Evolutionary conservation across 2,888 invertebrate species (phyloP), one percentile per base, ranked within the genome.

Genomic region (Orchesellides sinensis): DNA sequence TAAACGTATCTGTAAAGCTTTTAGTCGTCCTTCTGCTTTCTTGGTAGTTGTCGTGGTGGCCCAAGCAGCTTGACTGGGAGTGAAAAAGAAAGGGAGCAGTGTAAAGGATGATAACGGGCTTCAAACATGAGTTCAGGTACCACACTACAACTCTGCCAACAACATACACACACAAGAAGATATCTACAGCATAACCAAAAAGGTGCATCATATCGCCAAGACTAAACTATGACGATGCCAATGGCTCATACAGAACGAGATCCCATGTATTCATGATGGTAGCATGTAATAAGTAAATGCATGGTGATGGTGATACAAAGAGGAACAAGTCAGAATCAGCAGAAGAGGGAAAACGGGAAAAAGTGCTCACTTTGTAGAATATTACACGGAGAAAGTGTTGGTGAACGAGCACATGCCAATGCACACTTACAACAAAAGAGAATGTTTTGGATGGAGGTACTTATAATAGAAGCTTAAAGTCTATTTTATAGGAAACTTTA

Each of bases 121-220:
- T 70, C 70, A 70, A 54, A 77, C 69, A 69, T 56, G 77, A 65
- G 77, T 69, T 68, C 77, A 77, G 77, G 77, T 77, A 77, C 77
- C 77, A 32, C 77, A 77, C 47, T 68, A 77, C 68, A 77, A 59
- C 59, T 59, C 17, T 32, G 29, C 59, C 59, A 59, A 59, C 59
- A 29, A 56, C 56, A n/a, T 21, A 8, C 23, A 23, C 56, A n/a
- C n/a, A 47, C 47, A 47, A n/a, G n/a, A 10, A 47, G 8, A 17
- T 49, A 49, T n/a, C 14, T 10, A 49, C 17, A 17, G 21, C 49
- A 49, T 3, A 2, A 17, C 19, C 17, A 49, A 21, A 40, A 49
- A 49, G 8, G 49, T 49, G 49, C 49, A 49, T 21, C 6, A 49
- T 17, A 49, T 17, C n/a, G 49, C 10, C 40, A 40, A 5, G 40